A percentile compares a stretch with the other conserved stretches of the same genome.
These are phyloP conservation scores for Zaprionus nigranus DNA, from an alignment of 1,140 invertebrate genomes.

Conservation along the genomic window DNA sequence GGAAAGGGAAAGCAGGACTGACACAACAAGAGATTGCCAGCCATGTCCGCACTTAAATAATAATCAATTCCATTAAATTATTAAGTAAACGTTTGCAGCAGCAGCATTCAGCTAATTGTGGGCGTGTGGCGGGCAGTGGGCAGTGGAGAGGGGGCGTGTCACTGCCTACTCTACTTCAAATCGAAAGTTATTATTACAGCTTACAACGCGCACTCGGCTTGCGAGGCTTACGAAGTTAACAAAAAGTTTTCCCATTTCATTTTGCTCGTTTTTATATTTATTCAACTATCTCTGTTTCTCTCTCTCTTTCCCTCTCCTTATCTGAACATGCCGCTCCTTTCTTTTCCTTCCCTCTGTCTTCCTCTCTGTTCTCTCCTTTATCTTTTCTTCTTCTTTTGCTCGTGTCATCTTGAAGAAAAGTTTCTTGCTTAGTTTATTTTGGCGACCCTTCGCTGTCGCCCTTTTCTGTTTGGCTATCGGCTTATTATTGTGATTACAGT, in stretches of 20 bases:
- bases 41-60: slow-evolving; percentile 78
- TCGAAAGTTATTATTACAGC: slow-evolving; percentile 56
- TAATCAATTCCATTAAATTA: slow-evolving; percentile 82
- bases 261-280: slow-evolving; percentile 24
- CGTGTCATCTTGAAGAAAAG: slow-evolving; percentile 51
- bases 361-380: neutral
- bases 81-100: slow-evolving; percentile 54
- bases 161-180: neutral
- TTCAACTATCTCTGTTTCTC: neutral
- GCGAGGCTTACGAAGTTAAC: slow-evolving; percentile 45
- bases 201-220: slow-evolving; percentile 16
- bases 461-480: slow-evolving; percentile 27
- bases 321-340: no score
- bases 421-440: slow-evolving; percentile 68
- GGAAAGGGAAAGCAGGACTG: neutral
- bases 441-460: slow-evolving; percentile 33
- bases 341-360: neutral
- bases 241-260: slow-evolving; percentile 71
- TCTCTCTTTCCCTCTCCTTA: no score
- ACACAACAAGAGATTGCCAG: slow-evolving; percentile 54
- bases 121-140: neutral
- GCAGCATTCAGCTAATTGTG: slow-evolving; percentile 60
- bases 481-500: slow-evolving; percentile 69
- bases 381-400: slow-evolving; percentile 22
- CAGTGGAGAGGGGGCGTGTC: neutral